These are phyloP conservation scores for Syngnathus scovelli DNA, from an alignment of 2,113 vertebrate genomes.

Conservation along the genomic window DNA sequence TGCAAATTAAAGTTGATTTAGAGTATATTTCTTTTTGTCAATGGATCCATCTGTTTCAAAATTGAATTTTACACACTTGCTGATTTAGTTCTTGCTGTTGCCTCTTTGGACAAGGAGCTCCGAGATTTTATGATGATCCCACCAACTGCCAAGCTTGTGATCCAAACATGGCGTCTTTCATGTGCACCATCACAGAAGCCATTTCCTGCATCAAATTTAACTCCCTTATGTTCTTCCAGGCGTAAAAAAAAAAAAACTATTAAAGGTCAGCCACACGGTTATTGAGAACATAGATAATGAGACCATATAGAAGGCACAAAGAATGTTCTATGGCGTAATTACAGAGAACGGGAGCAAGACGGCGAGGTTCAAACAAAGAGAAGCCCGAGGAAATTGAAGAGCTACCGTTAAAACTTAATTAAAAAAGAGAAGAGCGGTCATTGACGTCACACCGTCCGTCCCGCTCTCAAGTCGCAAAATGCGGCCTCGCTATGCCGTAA, in stretches of 20 bases:
- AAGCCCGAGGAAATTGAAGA: conserved; percentile 31
- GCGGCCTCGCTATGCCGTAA: neutral
- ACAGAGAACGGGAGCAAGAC: conserved; percentile 29
- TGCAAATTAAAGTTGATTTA: too few species aligned
- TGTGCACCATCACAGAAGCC: neutral
- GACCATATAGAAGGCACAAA: conserved; percentile 45
- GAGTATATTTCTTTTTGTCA: too few species aligned
- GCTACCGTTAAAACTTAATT: conserved; percentile 26
- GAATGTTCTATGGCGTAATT: conserved; percentile 53
- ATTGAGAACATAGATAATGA: conserved; percentile 36
- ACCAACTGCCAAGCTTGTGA: neutral
- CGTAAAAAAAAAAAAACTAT: conserved; percentile 9
- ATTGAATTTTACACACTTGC: too few species aligned
- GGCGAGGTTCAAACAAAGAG: conserved; percentile 28
- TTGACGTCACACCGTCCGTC: neutral
- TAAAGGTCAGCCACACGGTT: conserved; percentile 37
- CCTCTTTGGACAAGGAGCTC: neutral
- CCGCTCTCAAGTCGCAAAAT: neutral
- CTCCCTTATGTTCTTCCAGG: conserved; percentile 10
- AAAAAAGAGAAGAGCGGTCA: conserved; percentile 7
- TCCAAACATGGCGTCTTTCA: neutral
- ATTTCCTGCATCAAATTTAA: neutral
- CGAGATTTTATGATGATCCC: neutral
- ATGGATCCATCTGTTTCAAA: too few species aligned
- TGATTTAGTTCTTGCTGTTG: too few species aligned